Evolutionary conservation across 92 coral and sea anemone genomes (phyloP).

Genomic region (Paragorgia papillata): DNA sequence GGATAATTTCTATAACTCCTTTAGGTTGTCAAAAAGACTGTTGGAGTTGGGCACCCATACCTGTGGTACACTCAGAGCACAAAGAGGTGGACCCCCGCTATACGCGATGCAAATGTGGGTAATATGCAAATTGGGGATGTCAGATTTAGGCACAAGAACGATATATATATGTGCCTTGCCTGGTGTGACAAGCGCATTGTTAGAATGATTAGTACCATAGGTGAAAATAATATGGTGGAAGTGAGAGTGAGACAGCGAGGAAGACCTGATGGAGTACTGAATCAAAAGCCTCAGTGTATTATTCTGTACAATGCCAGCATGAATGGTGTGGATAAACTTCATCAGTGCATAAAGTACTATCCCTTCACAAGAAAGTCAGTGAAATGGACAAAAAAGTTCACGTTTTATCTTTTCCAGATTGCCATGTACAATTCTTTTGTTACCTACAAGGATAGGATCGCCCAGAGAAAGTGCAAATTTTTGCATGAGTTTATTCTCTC

Average conservation of each 20-base stretch:
- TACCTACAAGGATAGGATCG: constrained; percentile 40
- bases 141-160: constrained; percentile 7
- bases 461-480: constrained; percentile 25
- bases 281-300: constrained; percentile 44
- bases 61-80: constrained; percentile 18
- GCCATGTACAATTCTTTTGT: constrained; percentile 41
- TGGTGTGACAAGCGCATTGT: constrained; percentile 35
- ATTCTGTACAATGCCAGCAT: constrained; percentile 52
- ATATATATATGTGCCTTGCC: constrained; percentile 39
- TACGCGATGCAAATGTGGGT: background rate
- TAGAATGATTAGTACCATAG: constrained; percentile 20
- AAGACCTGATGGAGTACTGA: background rate
- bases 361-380: constrained; percentile 33
- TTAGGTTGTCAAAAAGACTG: too few relatives aligned
- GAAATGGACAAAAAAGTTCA: constrained; percentile 33
- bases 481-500: constrained; percentile 21
- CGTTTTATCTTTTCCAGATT: constrained; percentile 46
- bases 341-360: constrained; percentile 34
- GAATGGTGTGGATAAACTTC: constrained; percentile 54
- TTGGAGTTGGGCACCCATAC: too few relatives aligned
- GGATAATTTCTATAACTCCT: too few relatives aligned
- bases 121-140: too few relatives aligned
- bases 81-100: constrained; percentile 10
- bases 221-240: constrained; percentile 12
- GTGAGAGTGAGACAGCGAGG: constrained; percentile 19